phyloP scores from a whole-genome alignment of 1,140 invertebrate genomes.

The Cyphomyrmex costatus region DNA sequence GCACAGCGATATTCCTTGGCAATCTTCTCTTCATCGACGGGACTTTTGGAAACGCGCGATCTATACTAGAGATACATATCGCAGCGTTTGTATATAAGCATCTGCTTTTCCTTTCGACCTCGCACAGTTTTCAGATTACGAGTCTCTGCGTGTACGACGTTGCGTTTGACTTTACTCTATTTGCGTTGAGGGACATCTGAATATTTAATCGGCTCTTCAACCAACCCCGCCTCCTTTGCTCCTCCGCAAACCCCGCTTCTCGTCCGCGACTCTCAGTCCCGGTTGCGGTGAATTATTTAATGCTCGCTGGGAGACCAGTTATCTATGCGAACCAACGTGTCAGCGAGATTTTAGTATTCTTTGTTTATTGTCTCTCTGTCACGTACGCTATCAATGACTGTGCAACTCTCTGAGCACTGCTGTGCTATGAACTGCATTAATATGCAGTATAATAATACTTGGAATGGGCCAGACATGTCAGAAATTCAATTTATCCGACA shows the following conservation, averaged over 20 bases:
- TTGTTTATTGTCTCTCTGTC: slow-evolving; percentile 62
- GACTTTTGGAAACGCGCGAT: neutral
- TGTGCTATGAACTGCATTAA: neutral
- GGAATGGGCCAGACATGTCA: neutral
- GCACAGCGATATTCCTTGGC: neutral
- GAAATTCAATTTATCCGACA: slow-evolving; percentile 24
- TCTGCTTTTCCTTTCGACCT: neutral
- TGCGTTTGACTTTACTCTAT: slow-evolving; percentile 79
- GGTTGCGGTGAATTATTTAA: slow-evolving; percentile 86
- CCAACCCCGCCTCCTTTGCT: slow-evolving; percentile 77
- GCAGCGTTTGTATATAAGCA: no score
- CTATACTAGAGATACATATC: neutral
- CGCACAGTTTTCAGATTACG: slow-evolving; percentile 49
- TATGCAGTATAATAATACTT: slow-evolving; percentile 26
- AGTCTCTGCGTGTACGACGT: slow-evolving; percentile 40
- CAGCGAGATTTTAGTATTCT: slow-evolving; percentile 76
- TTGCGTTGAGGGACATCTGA: slow-evolving; percentile 84
- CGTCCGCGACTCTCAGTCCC: slow-evolving; percentile 80
- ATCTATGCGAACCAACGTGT: slow-evolving; percentile 77
- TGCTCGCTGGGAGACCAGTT: slow-evolving; percentile 81
- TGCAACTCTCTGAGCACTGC: neutral
- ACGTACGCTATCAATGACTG: slow-evolving; percentile 44
- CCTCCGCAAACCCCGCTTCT: slow-evolving; percentile 76
- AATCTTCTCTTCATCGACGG: neutral
- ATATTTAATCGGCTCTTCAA: slow-evolving; percentile 86